Base-by-base conservation (phyloP, 2,113 vertebrate genomes). In the Phycodurus eques region DNA sequence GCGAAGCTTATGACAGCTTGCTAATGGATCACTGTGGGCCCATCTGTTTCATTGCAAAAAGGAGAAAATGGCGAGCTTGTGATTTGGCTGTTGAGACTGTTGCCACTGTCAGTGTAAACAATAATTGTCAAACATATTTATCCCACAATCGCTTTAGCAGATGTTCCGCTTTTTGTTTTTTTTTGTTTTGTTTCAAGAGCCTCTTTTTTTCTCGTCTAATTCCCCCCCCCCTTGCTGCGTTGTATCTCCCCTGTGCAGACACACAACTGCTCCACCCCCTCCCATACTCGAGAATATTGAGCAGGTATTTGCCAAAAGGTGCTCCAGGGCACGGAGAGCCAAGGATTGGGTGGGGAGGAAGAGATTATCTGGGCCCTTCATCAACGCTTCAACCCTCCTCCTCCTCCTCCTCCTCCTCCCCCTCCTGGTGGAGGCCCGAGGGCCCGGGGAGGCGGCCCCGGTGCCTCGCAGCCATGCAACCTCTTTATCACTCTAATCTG, bases 401-500 rank as follows among this genome's bases (percentile, higher is more conserved):
- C 75, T 64, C 75, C 80, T 75, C 85, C 86, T 82, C 85, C 82
- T 82, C 83, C 75, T 64, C 75, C 80, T 87, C 84, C 83, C 83
- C 83, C 88, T 87, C 85, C 83, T 82, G 85, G 71, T 81, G 82
- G 79, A 87, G 89, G 91, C 93, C 89, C 51, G 81, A 87, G 93
- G 92, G 88, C 75, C 86, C n/a, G 57, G 80, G 80, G 90, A 86
- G 87, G 86, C 79, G 88, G 90, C 87, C 91, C 80, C 71, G 17
- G 10, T 93, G 91, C 92, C 93, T 92, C 8, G 81, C 89, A 93
- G 92, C 88, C 87, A 91, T 88, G 91, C 90, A 93, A 90, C 92
- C 93, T 94, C 91, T 93, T 94, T 93, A 94, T 94, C 93, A 92
- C 92, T 91, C 92, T 95, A 96, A 96, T 95, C 95, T 94, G 93